Evolutionary conservation across 2,888 invertebrate species (phyloP).

Genomic region (Acleris sparsana): DNA sequence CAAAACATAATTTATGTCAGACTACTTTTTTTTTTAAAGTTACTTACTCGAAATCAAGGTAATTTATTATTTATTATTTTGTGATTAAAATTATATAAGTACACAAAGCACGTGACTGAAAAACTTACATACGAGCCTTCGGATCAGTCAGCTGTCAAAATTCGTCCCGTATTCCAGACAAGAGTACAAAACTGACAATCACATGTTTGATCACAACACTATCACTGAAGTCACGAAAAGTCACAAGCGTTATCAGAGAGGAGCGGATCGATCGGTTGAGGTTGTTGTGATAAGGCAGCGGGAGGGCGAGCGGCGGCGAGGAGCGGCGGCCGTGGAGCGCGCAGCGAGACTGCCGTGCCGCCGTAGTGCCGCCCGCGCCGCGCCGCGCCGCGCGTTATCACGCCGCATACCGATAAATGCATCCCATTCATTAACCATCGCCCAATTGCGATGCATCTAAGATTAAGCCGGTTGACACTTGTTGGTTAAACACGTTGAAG

Average conservation of each 20-base stretch:
- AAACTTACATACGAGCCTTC: conserved; percentile 30
- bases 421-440: conserved; percentile 32
- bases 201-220: conserved; percentile 53
- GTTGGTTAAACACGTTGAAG: no score
- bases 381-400: conserved; percentile 30
- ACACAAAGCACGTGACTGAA: conserved; percentile 3
- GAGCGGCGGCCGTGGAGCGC: conserved; percentile 64
- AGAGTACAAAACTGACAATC: conserved; percentile 44
- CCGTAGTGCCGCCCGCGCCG: conserved; percentile 35
- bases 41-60: no score
- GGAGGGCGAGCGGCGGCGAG: conserved; percentile 44
- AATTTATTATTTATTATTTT: no score
- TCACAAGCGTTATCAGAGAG: conserved; percentile 67
- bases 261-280: conserved; percentile 77
- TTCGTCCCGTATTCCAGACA: conserved; percentile 28
- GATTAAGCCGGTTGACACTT: no score
- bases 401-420: conserved; percentile 35
- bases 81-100: background rate
- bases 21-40: no score
- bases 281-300: conserved; percentile 66
- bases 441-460: conserved; percentile 7
- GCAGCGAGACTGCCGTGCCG: conserved; percentile 67
- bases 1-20: no score
- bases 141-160: conserved; percentile 31
- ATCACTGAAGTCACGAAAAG: conserved; percentile 66